Conservation (phyloP, 2,797 vertebrate species). For the Sebastes steindachneri region DNA sequence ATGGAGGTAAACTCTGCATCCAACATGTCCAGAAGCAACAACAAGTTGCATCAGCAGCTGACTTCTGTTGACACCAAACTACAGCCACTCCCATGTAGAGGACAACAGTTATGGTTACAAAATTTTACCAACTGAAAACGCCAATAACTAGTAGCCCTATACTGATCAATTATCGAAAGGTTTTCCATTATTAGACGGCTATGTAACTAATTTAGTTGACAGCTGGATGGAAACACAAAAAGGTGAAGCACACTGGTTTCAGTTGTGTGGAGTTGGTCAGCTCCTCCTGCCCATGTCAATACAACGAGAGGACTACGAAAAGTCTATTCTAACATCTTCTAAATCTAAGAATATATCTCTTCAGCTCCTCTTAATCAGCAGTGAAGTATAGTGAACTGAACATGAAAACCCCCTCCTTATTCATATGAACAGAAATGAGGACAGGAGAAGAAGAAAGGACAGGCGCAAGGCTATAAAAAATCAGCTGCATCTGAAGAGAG, state of each 20-base stretch:
- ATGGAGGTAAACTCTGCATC: constrained; percentile 1
- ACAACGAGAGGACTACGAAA: not conserved
- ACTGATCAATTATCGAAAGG: not conserved
- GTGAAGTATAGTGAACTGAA: not conserved
- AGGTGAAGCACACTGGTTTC: not conserved
- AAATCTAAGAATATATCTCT: not conserved
- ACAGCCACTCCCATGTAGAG: not conserved
- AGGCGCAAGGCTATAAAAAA: constrained; percentile 1
- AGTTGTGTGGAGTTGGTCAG: not conserved
- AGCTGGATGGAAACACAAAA: constrained; percentile 9
- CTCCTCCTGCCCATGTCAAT: constrained; percentile 2
- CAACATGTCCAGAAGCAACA: constrained; percentile 1
- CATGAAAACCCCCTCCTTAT: not conserved
- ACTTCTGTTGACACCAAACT: not conserved
- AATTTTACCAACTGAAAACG: not conserved
- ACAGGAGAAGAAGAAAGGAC: not conserved
- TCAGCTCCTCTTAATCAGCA: constrained; percentile 13
- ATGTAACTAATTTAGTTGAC: not conserved
- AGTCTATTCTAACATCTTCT: not conserved
- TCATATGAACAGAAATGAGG: constrained; percentile 11
- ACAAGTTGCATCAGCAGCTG: not conserved
- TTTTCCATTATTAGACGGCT: not conserved
- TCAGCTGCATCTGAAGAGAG: not conserved
- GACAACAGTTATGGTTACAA: not conserved
- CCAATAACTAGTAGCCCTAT: not conserved